Base-by-base conservation (phyloP, 2,888 invertebrate genomes). In the Oligia fasciuncula region DNA sequence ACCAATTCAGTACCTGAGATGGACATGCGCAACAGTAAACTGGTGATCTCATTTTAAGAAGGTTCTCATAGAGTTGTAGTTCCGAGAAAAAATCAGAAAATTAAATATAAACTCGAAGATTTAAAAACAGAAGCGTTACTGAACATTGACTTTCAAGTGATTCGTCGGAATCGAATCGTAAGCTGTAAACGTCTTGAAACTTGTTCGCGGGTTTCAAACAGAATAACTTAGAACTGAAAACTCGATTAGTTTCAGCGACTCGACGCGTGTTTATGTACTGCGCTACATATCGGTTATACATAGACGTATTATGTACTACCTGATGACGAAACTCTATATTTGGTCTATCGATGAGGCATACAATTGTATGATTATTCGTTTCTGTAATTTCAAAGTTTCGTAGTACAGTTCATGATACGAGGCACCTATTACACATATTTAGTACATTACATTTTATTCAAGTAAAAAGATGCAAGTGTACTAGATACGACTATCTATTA, bases 141-240 rank as follows among this genome's bases (percentile, higher is more conserved):
- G n/a, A n/a, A n/a, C 0, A 60, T n/a, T 6, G 62, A 29, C 29
- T 62, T 29, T 62, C 62, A 62, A 29, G 14, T 5, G 62, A 62
- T 62, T 62, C 2, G 14, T 29, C 2, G 46, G 6, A 40, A 78
- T 81, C 80, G 81, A 63, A 40, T 87, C 91, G 91, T 85, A 23
- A 9, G 17, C 5, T 87, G 80, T 92, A 93, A 94, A 91, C 43
- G 83, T 73, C 75, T 78, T 71, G 65, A 87, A 93, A 93, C 90
- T 93, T 92, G 74, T 90, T 91, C 91, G 87, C 85, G 85, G 88
- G 88, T 91, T 92, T 93, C 93, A 94, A 94, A 94, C 93, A 93
- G 95, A 95, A 95, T 95, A 95, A 95, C 94, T 95, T 94, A 92
- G 92, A 93, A 92, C 92, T 91, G 93, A 93, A 93, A 95, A 95